Conservation (phyloP, 2,888 invertebrate species). For the Drosophila tripunctata region DNA sequence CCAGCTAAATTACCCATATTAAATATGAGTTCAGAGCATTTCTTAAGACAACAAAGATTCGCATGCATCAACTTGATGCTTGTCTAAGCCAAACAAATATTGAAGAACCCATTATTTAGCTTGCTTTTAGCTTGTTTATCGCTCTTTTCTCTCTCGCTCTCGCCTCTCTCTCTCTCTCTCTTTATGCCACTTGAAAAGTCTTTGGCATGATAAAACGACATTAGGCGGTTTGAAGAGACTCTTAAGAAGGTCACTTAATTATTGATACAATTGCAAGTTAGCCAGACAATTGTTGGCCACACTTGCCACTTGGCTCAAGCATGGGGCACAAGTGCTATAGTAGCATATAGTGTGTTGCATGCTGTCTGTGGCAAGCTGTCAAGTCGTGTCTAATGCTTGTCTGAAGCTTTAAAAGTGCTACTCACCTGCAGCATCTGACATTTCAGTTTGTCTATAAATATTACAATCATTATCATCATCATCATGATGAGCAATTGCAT, state of each 20-base stretch:
- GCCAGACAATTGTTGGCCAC: constrained; percentile 8
- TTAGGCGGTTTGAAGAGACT: constrained; percentile 18
- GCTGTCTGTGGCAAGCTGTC: constrained; percentile 34
- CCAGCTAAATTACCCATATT: constrained; percentile 8
- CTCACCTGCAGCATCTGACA: constrained; percentile 61
- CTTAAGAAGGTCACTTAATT: constrained; percentile 23
- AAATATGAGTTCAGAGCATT: background rate
- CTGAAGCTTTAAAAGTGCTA: constrained; percentile 69
- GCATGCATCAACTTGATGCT: constrained; percentile 14
- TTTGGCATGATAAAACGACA: constrained; percentile 11
- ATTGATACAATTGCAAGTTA: constrained; percentile 30
- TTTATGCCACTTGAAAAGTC: background rate
- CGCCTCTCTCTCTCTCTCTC: no score
- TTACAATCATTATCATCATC: constrained; percentile 30
- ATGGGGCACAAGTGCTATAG: constrained; percentile 9
- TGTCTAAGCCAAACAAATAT: constrained; percentile 12
- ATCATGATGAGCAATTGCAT: constrained; percentile 49
- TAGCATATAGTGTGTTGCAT: no score
- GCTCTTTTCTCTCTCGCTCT: constrained; percentile 7
- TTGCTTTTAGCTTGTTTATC: constrained; percentile 10
- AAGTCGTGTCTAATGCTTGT: constrained; percentile 39
- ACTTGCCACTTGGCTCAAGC: constrained; percentile 27
- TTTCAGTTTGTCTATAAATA: constrained; percentile 45
- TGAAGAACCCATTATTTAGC: constrained; percentile 20
- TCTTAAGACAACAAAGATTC: constrained; percentile 4